Conservation (phyloP, 2,888 invertebrate genomes). For the Drosophila tanythrix region DNA sequence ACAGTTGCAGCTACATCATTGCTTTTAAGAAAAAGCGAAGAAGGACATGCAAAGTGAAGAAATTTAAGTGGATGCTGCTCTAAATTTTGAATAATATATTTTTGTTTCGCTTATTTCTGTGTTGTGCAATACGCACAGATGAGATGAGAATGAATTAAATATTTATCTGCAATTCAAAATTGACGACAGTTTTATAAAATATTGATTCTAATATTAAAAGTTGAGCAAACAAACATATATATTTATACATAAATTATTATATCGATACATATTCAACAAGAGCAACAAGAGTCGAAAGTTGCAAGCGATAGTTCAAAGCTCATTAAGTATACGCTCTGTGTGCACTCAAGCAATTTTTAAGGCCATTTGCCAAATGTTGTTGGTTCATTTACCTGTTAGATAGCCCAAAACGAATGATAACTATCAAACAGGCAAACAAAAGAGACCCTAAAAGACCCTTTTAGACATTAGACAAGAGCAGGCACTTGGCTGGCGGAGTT, state of each 20-base stretch:
- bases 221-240: not conserved
- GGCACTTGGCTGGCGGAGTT: constrained; percentile 8
- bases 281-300: not conserved
- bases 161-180: not conserved
- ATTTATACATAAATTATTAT: not conserved
- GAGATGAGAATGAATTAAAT: not conserved
- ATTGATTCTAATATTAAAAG: not conserved
- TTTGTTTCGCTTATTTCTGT: not conserved
- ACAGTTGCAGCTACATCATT: constrained; percentile 4
- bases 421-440: constrained; percentile 47
- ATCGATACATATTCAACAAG: not conserved
- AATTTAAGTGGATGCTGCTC: not conserved
- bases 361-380: constrained; percentile 16
- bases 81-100: not conserved
- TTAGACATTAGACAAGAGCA: constrained; percentile 40
- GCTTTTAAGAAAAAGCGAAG: not conserved
- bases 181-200: not conserved
- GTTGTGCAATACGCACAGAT: not conserved
- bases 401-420: constrained; percentile 45
- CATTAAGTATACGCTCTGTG: constrained; percentile 43
- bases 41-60: not conserved
- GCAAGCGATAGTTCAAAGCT: not conserved
- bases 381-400: constrained; percentile 51
- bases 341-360: not conserved
- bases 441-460: constrained; percentile 50